Base-by-base conservation (phyloP, 2,113 vertebrate genomes). In the Macaca mulatta region DNA sequence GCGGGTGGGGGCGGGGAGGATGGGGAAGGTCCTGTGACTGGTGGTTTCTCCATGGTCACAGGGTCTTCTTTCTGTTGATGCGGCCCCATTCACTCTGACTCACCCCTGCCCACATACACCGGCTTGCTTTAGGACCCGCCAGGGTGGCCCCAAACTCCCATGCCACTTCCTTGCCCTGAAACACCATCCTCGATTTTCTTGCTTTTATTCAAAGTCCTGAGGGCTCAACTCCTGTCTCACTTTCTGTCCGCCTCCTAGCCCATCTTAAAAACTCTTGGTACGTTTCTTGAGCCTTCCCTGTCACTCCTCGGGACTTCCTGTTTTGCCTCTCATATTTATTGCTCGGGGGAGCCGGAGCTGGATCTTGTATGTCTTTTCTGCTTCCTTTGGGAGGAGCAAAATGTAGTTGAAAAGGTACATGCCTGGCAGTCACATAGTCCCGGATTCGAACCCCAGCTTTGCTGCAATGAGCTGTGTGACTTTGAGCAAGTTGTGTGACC, bases 91-190 rank as follows among this genome's bases (percentile, higher is more conserved):
- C 13, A 0, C 48, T 50, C 61, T 27, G 38, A 43, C 52, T 43
- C 3, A 6, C 6, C 25, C 30, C 11, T 6, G 6, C 69, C 80
- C 57, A 16, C 23, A 0, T 6, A 0, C 4, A 18, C 9, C 13
- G 45, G 61, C 40, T 79, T 4, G 0, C 23, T 72, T 27, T 8
- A 32, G 79, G 50, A 35, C 27, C 80, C 6, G 3, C 57, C 40
- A 3, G 0, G 52, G 14, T 1, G 35, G 20, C 67, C 59, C 67
- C 50, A 7, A 7, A 18, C 16, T 22, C 84, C n/a, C 45, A 32
- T 45, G 8, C 32, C 38, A n/a, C 80, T 48, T 48, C 67, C 13
- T 0, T 8, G 61, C 23, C 86, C 69, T 45, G 48, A 96, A 89
- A 17, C 27, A 18, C 40, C 52, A 32, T 16, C 48, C 27, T 30